phyloP scores from a whole-genome alignment of 2,113 vertebrate species.

The Pterocles orientalis region DNA sequence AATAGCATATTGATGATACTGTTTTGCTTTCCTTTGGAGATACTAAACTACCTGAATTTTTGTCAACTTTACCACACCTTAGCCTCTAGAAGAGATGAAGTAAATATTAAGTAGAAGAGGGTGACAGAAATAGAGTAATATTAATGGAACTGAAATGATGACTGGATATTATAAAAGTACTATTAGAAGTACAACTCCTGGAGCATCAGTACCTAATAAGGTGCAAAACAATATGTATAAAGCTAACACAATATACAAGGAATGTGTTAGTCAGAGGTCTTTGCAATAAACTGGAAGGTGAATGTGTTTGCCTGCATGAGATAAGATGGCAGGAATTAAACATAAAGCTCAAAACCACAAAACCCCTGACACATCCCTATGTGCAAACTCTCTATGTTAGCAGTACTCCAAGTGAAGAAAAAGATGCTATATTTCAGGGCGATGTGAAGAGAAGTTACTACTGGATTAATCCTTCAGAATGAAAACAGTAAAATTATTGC shows the following conservation, averaged over 20 bases:
- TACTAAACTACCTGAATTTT: not conserved
- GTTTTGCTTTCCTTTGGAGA: not conserved
- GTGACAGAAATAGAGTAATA: not conserved
- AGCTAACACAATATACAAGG: not conserved
- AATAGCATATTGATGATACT: not conserved
- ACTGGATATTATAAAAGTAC: not conserved
- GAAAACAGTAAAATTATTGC: not conserved
- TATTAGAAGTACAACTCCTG: not conserved
- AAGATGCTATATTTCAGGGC: not conserved
- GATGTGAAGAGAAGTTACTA: not conserved
- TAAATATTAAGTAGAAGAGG: not conserved
- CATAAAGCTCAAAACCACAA: not conserved
- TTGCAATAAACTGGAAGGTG: not conserved
- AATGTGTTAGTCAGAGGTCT: not conserved
- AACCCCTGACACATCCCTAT: accelerated
- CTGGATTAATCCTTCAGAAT: not conserved
- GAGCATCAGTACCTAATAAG: not conserved
- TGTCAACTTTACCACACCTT: not conserved
- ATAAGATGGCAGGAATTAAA: not conserved
- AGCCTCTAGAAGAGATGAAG: not conserved
- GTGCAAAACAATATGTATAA: not conserved
- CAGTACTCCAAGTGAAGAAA: not conserved
- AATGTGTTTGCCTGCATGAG: not conserved
- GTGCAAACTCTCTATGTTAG: not conserved
- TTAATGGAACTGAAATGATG: not conserved